phyloP scores from a whole-genome alignment of 2,888 invertebrate species.

The Pandemis cinnamomeana region DNA sequence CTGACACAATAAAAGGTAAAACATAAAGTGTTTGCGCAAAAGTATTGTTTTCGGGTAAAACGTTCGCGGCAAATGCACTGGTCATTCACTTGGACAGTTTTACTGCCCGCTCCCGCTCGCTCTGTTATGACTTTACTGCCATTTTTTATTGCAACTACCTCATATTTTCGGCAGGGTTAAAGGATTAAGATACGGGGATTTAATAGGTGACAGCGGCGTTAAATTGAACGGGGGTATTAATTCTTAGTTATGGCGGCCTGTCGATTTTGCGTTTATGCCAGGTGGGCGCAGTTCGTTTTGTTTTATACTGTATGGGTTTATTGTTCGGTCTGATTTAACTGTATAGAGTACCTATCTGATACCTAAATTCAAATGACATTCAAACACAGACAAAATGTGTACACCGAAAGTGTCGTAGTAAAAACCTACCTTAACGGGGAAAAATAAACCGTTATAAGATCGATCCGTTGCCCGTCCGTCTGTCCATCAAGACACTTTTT shows the following conservation, averaged over 20 bases:
- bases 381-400: no score
- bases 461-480: no score
- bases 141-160: conserved; percentile 77
- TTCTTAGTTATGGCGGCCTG: conserved; percentile 40
- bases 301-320: conserved; percentile 5
- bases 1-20: no score
- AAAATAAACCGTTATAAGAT: no score
- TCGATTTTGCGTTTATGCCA: conserved; percentile 25
- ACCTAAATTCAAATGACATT: neutral
- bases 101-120: conserved; percentile 68
- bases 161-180: conserved; percentile 72
- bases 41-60: conserved; percentile 27
- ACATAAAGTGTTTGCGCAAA: conserved; percentile 10
- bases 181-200: conserved; percentile 65
- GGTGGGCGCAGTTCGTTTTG: conserved; percentile 5
- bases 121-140: conserved; percentile 74
- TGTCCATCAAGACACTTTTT: no score
- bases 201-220: conserved; percentile 48
- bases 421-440: no score
- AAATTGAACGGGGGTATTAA: conserved; percentile 44
- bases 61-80: conserved; percentile 53
- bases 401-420: no score
- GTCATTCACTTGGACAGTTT: conserved; percentile 75
- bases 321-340: neutral
- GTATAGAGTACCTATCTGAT: neutral